Base-by-base conservation (phyloP, 2,888 invertebrate species). In the Enchytraeus crypticus region DNA sequence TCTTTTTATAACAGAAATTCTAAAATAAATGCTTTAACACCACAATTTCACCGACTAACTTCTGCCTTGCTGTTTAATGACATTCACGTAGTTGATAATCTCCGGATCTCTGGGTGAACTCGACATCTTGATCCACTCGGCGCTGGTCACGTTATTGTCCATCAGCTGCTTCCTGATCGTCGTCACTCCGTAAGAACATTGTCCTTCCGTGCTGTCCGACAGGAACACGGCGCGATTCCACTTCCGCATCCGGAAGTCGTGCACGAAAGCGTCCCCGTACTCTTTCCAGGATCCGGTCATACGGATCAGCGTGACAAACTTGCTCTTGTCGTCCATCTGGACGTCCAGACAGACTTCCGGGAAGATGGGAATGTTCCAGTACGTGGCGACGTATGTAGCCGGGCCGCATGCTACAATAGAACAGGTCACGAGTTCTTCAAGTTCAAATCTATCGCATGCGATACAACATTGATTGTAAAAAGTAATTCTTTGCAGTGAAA, bases 301-400 rank as follows among this genome's bases (percentile, higher is more conserved):
- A 23, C 54, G 23, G 34, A 54, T 54, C 2, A 38, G 32, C 5
- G 32, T 54, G n/a, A 18, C 34, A 30, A 34, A 54, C n/a, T 23
- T 18, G 4, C 23, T 33, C 2, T 32, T n/a, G 5, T 54, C 54
- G 34, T 54, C 54, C 21, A 54, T 14, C 3, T 18, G 23, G n/a
- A 8, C 33, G 26, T 54, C 21, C 33, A 30, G 26, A 21, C 54
- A 54, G 30, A 34, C 34, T n/a, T 23, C 18, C n/a, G 54, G 54
- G 21, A 54, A 30, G 21, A 34, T 34, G 5, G 54, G 54, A 5
- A 54, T 30, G 32, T 54, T n/a, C 54, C 54, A 54, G 21, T 54
- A 54, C 11, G 32, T 30, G 21, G 54, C 34, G 23, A n/a, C 54
- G 23, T 54, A 38, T n/a, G 54, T 38, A 5, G 32, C 18, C 34